phyloP scores from a whole-genome alignment of 2,888 invertebrate genomes.

The Pemphredon lugubris region DNA sequence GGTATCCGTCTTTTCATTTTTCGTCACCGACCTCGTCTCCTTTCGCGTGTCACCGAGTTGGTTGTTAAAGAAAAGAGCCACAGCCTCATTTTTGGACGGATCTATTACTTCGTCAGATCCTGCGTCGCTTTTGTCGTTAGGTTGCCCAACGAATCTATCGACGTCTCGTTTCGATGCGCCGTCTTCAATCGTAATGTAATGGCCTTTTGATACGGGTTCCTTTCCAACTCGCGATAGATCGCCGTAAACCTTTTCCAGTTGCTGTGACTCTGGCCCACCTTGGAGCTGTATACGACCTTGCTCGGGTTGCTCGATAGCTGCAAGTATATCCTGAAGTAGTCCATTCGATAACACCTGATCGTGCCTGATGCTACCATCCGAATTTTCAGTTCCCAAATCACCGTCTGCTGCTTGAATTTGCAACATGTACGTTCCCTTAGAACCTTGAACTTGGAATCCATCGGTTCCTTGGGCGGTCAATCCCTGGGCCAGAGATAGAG shows the following conservation, averaged over 20 bases:
- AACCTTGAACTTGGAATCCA: constrained; percentile 81
- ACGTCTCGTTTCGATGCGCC: constrained; percentile 10
- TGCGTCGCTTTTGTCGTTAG: constrained; percentile 38
- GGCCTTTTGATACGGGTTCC: constrained; percentile 33
- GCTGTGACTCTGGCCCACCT: constrained; percentile 65
- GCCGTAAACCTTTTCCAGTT: constrained; percentile 63
- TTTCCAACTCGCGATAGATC: constrained; percentile 55
- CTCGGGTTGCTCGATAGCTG: constrained; percentile 89
- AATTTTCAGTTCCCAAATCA: constrained; percentile 81
- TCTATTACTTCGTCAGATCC: constrained; percentile 40
- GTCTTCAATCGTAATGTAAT: constrained; percentile 46
- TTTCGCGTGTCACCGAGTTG: constrained; percentile 67
- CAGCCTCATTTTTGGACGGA: constrained; percentile 58
- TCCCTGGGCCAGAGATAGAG: constrained; percentile 72
- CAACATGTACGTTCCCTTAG: constrained; percentile 86
- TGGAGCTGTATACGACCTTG: constrained; percentile 70
- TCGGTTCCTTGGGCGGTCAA: constrained; percentile 68
- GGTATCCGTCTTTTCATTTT: constrained; percentile 39
- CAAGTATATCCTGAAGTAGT: constrained; percentile 89
- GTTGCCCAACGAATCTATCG: constrained; percentile 22
- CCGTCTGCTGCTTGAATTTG: constrained; percentile 89
- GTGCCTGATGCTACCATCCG: constrained; percentile 84
- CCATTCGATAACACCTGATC: constrained; percentile 90
- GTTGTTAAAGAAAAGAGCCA: constrained; percentile 75
- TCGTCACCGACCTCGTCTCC: constrained; percentile 64